Base-by-base conservation (phyloP, 2,888 invertebrate species). In the Lepeophtheirus nordmannii region DNA sequence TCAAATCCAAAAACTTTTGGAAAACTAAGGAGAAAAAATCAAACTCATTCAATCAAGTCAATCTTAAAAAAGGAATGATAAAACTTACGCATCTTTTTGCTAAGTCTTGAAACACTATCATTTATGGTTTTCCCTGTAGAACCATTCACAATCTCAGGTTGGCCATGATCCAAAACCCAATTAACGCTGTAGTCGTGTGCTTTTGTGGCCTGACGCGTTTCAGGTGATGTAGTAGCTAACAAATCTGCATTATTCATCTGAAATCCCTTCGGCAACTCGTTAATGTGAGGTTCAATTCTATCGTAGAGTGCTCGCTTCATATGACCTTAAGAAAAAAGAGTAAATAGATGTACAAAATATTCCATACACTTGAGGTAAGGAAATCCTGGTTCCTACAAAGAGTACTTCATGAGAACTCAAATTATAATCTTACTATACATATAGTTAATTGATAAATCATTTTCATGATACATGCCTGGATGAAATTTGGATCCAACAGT, bases 171-270 rank as follows among this genome's bases (percentile, higher is more conserved):
- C 68, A 79, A 77, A 61, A 82, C 81, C 93, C 93, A 93, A 75
- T 88, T 87, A 3, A 91, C 86, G 69, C 89, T 86, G 77, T 89
- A 89, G 75, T 85, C 87, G 0, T 92, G 92, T n/a, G 92, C 89
- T 72, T 91, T 86, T 8, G 86, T 84, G 1, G 90, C 87, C 69
- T 86, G 86, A 30, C 92, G 80, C 0, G 85, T 84, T 75, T 91
- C 91, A 1, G 86, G 83, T 69, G 87, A 88, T 59, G 87, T 88
- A 7, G 89, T 85, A 69, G 87, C 81, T 69, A 85, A 85, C 75
- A 92, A 80, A 67, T 85, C 79, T 9, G 91, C 91, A 71, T 86
- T 83, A 75, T 88, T 87, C 61, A 92, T 80, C 68, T 81, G 12
- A 37, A 46, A 63, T 22, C 37, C 61, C 1, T 30, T 10, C 1